Base-by-base conservation (phyloP, 2,888 invertebrate species). In the Eustalomyia histrio region DNA sequence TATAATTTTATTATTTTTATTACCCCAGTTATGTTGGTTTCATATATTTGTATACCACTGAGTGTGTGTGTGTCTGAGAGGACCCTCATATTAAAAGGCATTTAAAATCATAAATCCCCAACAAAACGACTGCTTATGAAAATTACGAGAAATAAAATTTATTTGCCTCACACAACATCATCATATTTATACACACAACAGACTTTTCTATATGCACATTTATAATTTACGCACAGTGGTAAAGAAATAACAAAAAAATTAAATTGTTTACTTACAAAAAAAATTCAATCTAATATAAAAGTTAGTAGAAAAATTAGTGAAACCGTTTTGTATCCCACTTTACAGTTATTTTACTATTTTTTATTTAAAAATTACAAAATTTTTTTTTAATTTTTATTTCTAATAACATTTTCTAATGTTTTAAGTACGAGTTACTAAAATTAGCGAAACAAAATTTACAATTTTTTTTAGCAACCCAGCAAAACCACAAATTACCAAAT, bases 71-170 rank as follows among this genome's bases (percentile, higher is more conserved):
- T 58, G 53, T 39, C 24, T 29, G 63, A 43, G 18, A 43, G 24
- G 55, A 55, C 55, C 55, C 55, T 57, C 57, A 29, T 57, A 57
- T 57, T 61, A 87, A 88, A 87, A 87, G 87, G 85, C 87, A 87
- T 87, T 87, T 87, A 87, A 87, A 87, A 87, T 85, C 87, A 87
- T 88, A 87, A 87, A 88, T 88, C 87, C 87, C 86, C 84, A 86
- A 85, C 86, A 86, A 87, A 86, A 87, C 86, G 86, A 87, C 88
- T 86, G 87, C 86, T 87, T 87, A 88, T 87, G 87, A 87, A 87
- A 87, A 87, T 88, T 86, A 87, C 86, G 85, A 87, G 85, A 83
- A 87, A 86, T 85, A 52, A 52, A 60, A 60, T 61, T 61, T 21
- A 61, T 61, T 60, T 52, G n/a, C 60, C 35, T 21, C 52, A 52